A percentile compares a stretch with the other conserved stretches of the same genome.
Conservation (phyloP, 2,888 invertebrate genomes). For the Archips crataeganus region DNA sequence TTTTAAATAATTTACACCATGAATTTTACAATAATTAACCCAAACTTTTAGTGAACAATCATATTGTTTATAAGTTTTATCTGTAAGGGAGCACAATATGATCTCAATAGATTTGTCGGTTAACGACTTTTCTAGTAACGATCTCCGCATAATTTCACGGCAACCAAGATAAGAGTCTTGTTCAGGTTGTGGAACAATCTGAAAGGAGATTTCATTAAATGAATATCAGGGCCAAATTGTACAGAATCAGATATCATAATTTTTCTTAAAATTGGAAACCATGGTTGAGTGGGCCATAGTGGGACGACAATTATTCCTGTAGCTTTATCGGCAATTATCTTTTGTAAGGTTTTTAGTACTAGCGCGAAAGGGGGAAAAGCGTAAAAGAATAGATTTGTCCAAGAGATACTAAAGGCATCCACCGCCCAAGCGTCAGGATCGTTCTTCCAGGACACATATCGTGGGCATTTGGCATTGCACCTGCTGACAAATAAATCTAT, state of each 20-base stretch:
- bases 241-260: slow-evolving; percentile 17
- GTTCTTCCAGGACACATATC: slow-evolving; percentile 30
- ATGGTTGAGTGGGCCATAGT: slow-evolving; percentile 7
- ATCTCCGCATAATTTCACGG: slow-evolving; percentile 26
- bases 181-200: slow-evolving; percentile 28
- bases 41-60: slow-evolving; percentile 27
- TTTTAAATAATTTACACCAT: background rate
- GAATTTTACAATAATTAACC: slow-evolving; percentile 22
- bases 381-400: slow-evolving; percentile 29
- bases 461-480: slow-evolving; percentile 27
- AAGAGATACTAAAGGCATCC: slow-evolving; percentile 33
- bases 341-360: slow-evolving; percentile 24
- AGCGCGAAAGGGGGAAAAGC: slow-evolving; percentile 47
- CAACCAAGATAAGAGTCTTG: slow-evolving; percentile 24
- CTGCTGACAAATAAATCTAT: slow-evolving; percentile 27
- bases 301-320: slow-evolving; percentile 7
- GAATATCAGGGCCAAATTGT: background rate
- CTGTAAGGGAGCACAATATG: slow-evolving; percentile 26
- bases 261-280: slow-evolving; percentile 41
- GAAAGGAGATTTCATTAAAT: slow-evolving; percentile 37
- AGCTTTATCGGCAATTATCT: slow-evolving; percentile 23
- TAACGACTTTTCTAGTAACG: slow-evolving; percentile 8
- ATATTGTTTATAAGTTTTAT: slow-evolving; percentile 38
- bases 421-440: slow-evolving; percentile 35
- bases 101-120: slow-evolving; percentile 27